Base-by-base conservation (phyloP, 2,797 vertebrate species). In the Kryptopterus vitreolus region DNA sequence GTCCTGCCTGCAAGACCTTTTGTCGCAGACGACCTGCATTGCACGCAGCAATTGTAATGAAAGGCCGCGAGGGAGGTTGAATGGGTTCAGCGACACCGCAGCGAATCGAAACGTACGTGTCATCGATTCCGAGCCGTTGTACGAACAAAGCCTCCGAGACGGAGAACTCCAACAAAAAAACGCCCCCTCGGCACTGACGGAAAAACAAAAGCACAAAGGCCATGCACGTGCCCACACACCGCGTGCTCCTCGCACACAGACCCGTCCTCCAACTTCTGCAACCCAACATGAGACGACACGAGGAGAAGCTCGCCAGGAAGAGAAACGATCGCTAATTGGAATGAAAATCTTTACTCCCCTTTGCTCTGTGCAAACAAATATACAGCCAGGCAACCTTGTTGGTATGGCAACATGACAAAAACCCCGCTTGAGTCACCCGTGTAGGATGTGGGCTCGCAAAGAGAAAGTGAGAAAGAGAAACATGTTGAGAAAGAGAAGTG, bases 391-490 rank as follows among this genome's bases (percentile, higher is more conserved):
- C 73, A 77, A 76, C 61, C 82, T 57, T 46, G 87, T 86, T 83
- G 85, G 69, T 83, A 83, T 86, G 83, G 84, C 78, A 87, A 88
- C 85, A 78, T 66, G 76, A 71, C 66, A 76, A 82, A 82, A 85
- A 84, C 83, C n/a, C 38, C 38, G 85, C 82, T 84, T 85, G 84
- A 86, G 79, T 85, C 83, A 88, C 43, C 65, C 66, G 58, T 31
- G 69, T 58, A 31, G 71, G 33, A 62, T 33, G 62, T 57, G 80
- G n/a, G 29, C 62, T 69, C 22, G 31, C 31, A 52, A 24, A 55
- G 33, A 38, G 33, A 16, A 35, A 26, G 66, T 33, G 29, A 50
- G 50, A 59, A 22, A 53, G 16, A 62, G 65, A 53, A 61, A 70
- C 20, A 33, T 46, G 11, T n/a, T 10, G 57, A 46, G 46, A 75